These are phyloP conservation scores for Gonatopus flavifemur DNA, from an alignment of 1,140 invertebrate genomes.

Conservation along the genomic window DNA sequence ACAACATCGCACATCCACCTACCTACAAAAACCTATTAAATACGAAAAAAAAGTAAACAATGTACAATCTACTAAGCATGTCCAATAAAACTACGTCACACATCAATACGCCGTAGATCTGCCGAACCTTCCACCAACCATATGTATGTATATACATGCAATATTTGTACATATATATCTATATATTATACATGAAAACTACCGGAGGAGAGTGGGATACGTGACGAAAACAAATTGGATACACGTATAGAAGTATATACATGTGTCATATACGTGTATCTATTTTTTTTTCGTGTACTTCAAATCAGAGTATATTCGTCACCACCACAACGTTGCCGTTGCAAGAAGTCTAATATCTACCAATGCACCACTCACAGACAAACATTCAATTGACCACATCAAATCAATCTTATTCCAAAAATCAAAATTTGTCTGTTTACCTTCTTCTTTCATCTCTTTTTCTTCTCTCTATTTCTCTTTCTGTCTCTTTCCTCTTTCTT, in stretches of 20 bases:
- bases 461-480: no score
- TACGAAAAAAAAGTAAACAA: slow-evolving; percentile 12
- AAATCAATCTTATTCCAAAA: no score
- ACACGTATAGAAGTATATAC: background rate
- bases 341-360: slow-evolving; percentile 52
- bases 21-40: slow-evolving; percentile 10
- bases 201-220: slow-evolving; percentile 8
- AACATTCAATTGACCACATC: slow-evolving; percentile 56
- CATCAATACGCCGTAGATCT: slow-evolving; percentile 49
- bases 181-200: slow-evolving; percentile 16
- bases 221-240: no score
- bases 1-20: slow-evolving; percentile 11
- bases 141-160: background rate
- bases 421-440: no score
- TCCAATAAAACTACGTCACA: slow-evolving; percentile 46
- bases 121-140: slow-evolving; percentile 45
- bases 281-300: background rate
- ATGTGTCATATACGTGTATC: background rate
- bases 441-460: no score
- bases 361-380: slow-evolving; percentile 59
- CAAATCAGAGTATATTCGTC: no score
- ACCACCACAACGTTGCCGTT: slow-evolving; percentile 45
- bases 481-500: no score
- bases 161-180: slow-evolving; percentile 3
- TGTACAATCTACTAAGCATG: slow-evolving; percentile 19